Percentiles rank a stretch among this genome's conserved stretches.
phyloP scores from a whole-genome alignment of 2,113 vertebrate genomes.

The Centropristis striata region DNA sequence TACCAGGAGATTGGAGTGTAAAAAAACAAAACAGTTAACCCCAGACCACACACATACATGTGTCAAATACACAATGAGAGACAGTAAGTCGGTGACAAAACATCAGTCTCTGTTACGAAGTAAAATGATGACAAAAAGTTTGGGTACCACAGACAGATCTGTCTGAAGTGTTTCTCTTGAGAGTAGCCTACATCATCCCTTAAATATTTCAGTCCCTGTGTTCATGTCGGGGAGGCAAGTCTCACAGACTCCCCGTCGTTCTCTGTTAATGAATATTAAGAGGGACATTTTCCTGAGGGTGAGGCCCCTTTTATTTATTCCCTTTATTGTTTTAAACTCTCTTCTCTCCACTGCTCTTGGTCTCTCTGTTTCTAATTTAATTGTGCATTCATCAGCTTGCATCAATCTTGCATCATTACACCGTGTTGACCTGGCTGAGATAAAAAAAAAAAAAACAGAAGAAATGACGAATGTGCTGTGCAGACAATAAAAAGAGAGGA shows the following conservation, averaged over 20 bases:
- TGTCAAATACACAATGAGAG: slow-evolving; percentile 18
- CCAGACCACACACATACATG: slow-evolving; percentile 22
- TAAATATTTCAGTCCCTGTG: slow-evolving; percentile 72
- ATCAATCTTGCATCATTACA: slow-evolving; percentile 54
- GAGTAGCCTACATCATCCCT: slow-evolving; percentile 61
- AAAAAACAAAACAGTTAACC: background rate
- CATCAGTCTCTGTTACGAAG: background rate
- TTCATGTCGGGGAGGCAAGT: slow-evolving; percentile 64
- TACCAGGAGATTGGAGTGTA: slow-evolving; percentile 1
- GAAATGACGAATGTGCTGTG: slow-evolving; percentile 33
- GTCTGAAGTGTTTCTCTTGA: slow-evolving; percentile 52
- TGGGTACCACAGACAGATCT: slow-evolving; percentile 56
- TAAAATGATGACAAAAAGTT: slow-evolving; percentile 49
- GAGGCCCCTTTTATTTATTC: slow-evolving; percentile 76
- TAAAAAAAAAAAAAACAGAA: slow-evolving; percentile 26
- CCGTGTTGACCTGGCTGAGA: slow-evolving; percentile 38
- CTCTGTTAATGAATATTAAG: slow-evolving; percentile 78
- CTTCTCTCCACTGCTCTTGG: slow-evolving; percentile 1
- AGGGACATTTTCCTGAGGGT: slow-evolving; percentile 76
- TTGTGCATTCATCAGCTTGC: slow-evolving; percentile 46
- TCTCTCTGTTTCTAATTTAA: slow-evolving; percentile 52
- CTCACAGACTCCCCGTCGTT: slow-evolving; percentile 68
- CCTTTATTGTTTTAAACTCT: slow-evolving; percentile 76
- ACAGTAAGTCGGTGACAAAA: slow-evolving; percentile 1
- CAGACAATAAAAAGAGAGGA: slow-evolving; percentile 17